Evolutionary conservation across 1,140 invertebrate species (phyloP), one percentile per base, ranked within the genome.

Genomic region (Anastrepha obliqua): DNA sequence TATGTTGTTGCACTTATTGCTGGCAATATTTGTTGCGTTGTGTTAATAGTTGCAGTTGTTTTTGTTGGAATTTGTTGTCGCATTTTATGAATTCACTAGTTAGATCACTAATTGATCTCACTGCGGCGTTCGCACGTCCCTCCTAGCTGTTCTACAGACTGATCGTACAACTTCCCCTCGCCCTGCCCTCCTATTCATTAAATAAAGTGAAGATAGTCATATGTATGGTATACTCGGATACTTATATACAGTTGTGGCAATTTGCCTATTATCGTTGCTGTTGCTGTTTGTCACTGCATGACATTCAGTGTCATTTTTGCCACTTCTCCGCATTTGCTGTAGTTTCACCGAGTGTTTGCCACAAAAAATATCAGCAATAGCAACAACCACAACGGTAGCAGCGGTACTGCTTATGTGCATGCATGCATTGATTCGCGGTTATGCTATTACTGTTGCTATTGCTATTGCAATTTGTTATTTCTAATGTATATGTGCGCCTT

Each of bases 301-400:
- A 85, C 89, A 89, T 92, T 92, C 91, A 92, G 92, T 92, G 91
- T 92, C 91, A 92, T 64, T 15, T 87, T 88, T 89, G 89, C 67
- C 29, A 59, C 47, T 87, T 89, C 89, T 88, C 87, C 86, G 87
- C 87, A 85, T 89, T 89, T 89, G 87, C 89, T 70, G 89, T 87
- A 64, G 65, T 87, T 81, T 81, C 74, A 81, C 74, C 42, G 17
- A 55, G 20, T 55, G 74, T 47, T 81, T 81, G 74, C 74, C 74
- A 67, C 86, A 87, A 87, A 67, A 62, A 86, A 86, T 39, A 64
- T 51, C 44, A 42, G 60, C 78, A 64, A 51, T 42, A 62, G 42
- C 58, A 64, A 29, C 39, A 17, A 7, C 47, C 51, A 42, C 78
- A 65, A 64, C 29, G 55, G 8, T 44, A 85, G 55, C 78, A 85